Base-by-base conservation (phyloP, 2,113 vertebrate genomes). In the Mustela lutreola region DNA sequence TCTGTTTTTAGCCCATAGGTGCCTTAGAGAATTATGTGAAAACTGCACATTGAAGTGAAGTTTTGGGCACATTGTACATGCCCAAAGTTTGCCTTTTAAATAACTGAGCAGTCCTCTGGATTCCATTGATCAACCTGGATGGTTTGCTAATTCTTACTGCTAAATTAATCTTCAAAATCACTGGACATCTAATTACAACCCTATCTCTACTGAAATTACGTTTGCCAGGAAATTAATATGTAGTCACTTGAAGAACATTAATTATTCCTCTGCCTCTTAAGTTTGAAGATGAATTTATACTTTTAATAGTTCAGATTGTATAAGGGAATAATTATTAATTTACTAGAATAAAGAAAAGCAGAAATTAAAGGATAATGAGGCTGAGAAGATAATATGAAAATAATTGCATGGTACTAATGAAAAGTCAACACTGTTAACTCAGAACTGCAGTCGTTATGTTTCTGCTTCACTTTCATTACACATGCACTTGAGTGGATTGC, bases 161-260 rank as follows among this genome's bases (percentile, higher is more conserved):
- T 73, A 89, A 83, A 45, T 71, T 87, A 97, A 91, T 28, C 70
- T 81, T 96, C 89, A 63, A 89, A 92, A 36, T 45, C 18, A 48
- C 12, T 90, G 3, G 80, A n/a, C 62, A 50, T 89, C 50, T 76
- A 60, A 22, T 89, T 93, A 83, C 7, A 89, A 15, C 6, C 14
- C 7, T 81, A 33, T 84, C 63, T 85, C 65, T 86, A 11, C 28
- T 75, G 60, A 91, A 89, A 53, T 73, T 60, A 42, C 62, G 94
- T 96, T 97, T 91, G 2, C 92, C 26, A 67, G 45, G 78, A 53
- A 95, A 73, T 78, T 73, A 79, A 53, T 21, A 36, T 86, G 33
- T 81, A 84, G 36, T 90, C 48, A 7, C 58, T 91, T 93, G 11
- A 93, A 91, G 18, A 70, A 56, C 58, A 16, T 65, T 90, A 87